Evolutionary conservation across 2,113 vertebrate species (phyloP).

Genomic region (Dendropsophus ebraccatus): DNA sequence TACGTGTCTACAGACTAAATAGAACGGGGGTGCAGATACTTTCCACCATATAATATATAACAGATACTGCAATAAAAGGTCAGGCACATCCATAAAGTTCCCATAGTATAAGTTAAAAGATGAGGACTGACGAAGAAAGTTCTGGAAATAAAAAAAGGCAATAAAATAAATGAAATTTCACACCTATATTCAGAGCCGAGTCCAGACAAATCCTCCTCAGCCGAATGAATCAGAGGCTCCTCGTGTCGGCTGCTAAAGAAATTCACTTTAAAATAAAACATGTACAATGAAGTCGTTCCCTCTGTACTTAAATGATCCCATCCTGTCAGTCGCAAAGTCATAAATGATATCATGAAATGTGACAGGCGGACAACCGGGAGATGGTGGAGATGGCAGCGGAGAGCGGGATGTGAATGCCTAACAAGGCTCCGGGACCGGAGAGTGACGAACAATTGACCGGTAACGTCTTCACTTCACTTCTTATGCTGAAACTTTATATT

Average conservation of each 20-base stretch:
- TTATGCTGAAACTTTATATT: neutral
- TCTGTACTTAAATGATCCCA: neutral
- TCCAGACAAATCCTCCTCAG: neutral
- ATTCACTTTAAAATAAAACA: conserved; percentile 36
- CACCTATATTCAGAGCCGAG: neutral
- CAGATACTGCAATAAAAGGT: neutral
- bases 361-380: conserved; percentile 19
- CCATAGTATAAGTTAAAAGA: neutral
- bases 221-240: neutral
- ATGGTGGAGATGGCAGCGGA: neutral
- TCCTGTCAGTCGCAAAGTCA: neutral
- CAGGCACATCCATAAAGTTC: neutral
- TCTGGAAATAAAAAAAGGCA: neutral
- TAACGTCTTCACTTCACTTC: neutral
- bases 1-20: neutral
- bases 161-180: neutral
- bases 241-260: neutral
- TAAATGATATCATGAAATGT: conserved; percentile 36
- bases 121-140: neutral
- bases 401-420: conserved; percentile 11
- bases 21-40: neutral
- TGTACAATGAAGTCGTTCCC: neutral
- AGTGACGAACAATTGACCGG: neutral
- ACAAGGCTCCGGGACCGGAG: neutral
- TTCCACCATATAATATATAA: neutral